Evolutionary conservation across 1,140 invertebrate species (phyloP).

Genomic region (Drosophila tropicalis): DNA sequence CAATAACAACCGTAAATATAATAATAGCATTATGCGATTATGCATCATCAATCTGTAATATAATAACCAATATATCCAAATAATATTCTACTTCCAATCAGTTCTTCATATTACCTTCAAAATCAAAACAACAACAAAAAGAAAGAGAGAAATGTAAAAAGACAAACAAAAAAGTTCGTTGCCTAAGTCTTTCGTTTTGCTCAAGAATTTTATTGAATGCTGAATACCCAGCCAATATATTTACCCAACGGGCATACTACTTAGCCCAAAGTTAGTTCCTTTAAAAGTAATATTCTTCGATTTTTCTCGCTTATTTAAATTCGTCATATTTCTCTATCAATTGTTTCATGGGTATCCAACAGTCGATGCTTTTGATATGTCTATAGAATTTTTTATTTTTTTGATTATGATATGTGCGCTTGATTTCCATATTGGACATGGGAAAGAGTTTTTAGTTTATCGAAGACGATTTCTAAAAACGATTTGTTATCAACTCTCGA

Average conservation of each 20-base stretch:
- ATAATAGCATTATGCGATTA: slow-evolving; percentile 38
- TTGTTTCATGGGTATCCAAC: background rate
- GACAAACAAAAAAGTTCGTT: slow-evolving; percentile 47
- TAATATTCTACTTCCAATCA: background rate
- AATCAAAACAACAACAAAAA: background rate
- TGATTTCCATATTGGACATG: slow-evolving; percentile 23
- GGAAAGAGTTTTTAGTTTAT: slow-evolving; percentile 4
- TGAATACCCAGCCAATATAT: background rate
- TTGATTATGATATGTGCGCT: background rate
- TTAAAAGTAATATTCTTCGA: no score
- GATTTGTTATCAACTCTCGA: slow-evolving; percentile 45
- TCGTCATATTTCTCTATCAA: no score
- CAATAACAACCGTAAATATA: slow-evolving; percentile 31
- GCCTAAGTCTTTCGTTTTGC: slow-evolving; percentile 58
- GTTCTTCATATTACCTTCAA: background rate
- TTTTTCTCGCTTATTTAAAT: no score
- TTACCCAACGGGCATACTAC: background rate
- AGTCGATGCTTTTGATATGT: background rate
- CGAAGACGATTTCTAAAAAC: slow-evolving; percentile 44
- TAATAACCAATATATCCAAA: background rate
- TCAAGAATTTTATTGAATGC: slow-evolving; percentile 15
- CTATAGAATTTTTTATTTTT: background rate
- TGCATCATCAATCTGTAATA: slow-evolving; percentile 51
- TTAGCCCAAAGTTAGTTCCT: no score
- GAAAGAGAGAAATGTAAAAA: no score